Evolutionary conservation across 2,888 invertebrate genomes (phyloP), one percentile per base, ranked within the genome.

Genomic region (Agrochola macilenta): DNA sequence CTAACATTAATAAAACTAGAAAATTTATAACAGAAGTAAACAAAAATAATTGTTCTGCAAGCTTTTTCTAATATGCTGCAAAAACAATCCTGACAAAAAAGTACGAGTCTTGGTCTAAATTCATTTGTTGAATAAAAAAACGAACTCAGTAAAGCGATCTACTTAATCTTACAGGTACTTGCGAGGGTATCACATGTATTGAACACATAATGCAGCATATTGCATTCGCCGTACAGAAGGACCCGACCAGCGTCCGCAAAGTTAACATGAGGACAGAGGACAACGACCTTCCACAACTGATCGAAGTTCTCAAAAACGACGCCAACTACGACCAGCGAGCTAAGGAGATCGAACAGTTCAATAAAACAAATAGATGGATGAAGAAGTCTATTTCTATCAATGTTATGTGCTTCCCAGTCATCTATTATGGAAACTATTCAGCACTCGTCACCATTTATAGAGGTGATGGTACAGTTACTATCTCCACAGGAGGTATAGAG

Each of bases 171-270:
- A 23, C 85, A 96, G 97, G 97, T 9, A 97, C 97, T 9, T 92
- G 96, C 9, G 98, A 98, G 93, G 97, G 96, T 8, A 94, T 97
- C 0, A 96, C 97, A 1, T 93, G 97, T 85, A 97, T 97, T 60
- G 98, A 98, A 92, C 95, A 97, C 77, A 97, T 98, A 69, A 98
- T 98, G 97, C 98, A 98, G 77, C 98, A 98, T 86, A 97, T 98
- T 79, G 97, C 98, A 0, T 95, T 93, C 74, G 94, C 88, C 2
- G 89, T 97, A 3, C 93, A 97, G 14, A 97, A 97, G 89, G 98
- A 98, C 90, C 96, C 98, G 0, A 88, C 97, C 1, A 95, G 97
- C 49, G 97, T 98, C 0, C 95, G 97, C 63, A 84, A 97, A 75
- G 90, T 89, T 1, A 98, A 98, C 89, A 97, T 98, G 93, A 92